Evolutionary conservation across 2,113 vertebrate genomes (phyloP), one percentile per base, ranked within the genome.

Genomic region (Epinephelus cyanopodus): DNA sequence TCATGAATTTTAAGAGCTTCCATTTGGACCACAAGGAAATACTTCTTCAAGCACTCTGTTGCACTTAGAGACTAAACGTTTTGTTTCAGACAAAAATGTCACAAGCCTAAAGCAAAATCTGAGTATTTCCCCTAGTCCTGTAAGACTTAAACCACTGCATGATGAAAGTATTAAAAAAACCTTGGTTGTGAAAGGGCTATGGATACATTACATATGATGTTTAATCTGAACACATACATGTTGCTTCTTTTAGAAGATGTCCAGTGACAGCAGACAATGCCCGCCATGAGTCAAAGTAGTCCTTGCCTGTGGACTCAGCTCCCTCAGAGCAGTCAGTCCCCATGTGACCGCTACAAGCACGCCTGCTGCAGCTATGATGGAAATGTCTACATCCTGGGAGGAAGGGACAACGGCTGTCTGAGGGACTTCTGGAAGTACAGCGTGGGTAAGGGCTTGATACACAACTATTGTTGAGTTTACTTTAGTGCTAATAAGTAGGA

Each of bases 361-460:
- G 95, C 96, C 47, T 96, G 95, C 83, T 94, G 93, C 79, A 58
- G 85, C 25, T 92, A 90, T 23, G 74, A 92, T 11, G 96, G 92
- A 21, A 68, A 91, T 10, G 84, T 98, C 7, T 98, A 97, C n/a
- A 21, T 98, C 57, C 84, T 96, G 25, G 97, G 97, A 15, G 97
- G 97, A 21, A 83, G 96, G 29, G 84, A 86, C 81, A 92, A 62
- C 80, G 65, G 80, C 82, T 81, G 72, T 1, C 92, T 96, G 47
- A 85, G 92, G 29, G 97, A 98, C 90, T 96, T 97, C 81, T 98
- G 97, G 97, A 91, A 93, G 27, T 98, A 97, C 93, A 91, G 67
- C 17, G 90, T 96, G 2, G 95, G 97, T 97, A 93, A 95, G 95
- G 48, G 9, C 33, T 21, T 15, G 2, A 76, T 1, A 14, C n/a